Evolutionary conservation across 2,888 invertebrate genomes (phyloP), one percentile per base, ranked within the genome.

Genomic region (Caenorhabditis sp.): DNA sequence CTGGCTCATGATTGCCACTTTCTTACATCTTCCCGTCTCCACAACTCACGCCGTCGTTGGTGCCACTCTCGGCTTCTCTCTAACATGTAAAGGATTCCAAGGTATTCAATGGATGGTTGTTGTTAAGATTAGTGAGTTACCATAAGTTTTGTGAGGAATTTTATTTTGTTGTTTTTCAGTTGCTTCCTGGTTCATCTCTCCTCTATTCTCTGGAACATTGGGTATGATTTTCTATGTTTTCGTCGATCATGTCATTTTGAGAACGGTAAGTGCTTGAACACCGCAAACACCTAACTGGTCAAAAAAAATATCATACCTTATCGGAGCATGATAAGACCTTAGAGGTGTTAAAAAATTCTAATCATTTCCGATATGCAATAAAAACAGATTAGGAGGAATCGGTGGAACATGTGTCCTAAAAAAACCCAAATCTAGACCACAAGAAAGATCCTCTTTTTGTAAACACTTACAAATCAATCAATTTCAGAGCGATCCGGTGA

Each of bases 31-130:
- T 85, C 99, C 99, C 0, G 95, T 99, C 67, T 97, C 97, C 14
- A 97, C 96, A 36, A 97, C 97, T 1, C 97, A 99, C 90, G 95
- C 95, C 83, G 96, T 99, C 86, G 96, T 99, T 50, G 97, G 97
- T 27, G 95, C 97, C 43, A 95, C 96, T 0, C 92, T 99, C 68
- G 97, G 97, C 12, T 99, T 96, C 89, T 95, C 96, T 54, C 91
- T 99, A 75, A 94, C 96, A 1, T 93, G 94, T 61, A 92, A 93
- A 85, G 97, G 97, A 38, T 91, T 93, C 5, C 89, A 91, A 58
- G 95, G 95, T 3, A 91, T 96, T 53, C 91, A 93, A 78, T 95
- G 95, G 95, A 90, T 90, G 17, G 93, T 92, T 31, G 91, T 96
- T 59, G 92, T 91, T 63, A 92, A 92, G 85, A 93, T 94, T 83